Evolutionary conservation across 2,113 vertebrate genomes (phyloP).

Genomic region (Pan paniscus): DNA sequence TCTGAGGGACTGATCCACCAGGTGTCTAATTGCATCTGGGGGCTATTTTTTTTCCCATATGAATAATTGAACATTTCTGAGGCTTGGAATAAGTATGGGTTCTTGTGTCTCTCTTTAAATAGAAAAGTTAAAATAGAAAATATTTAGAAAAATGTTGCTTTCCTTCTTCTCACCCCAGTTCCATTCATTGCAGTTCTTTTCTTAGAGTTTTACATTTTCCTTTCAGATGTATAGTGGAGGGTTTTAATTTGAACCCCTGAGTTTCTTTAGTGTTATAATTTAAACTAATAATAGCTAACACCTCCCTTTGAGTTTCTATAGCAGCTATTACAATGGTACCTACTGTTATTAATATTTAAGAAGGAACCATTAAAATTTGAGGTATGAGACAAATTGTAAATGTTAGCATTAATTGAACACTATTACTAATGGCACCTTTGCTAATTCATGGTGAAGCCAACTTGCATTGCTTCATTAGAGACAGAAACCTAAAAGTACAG

Average conservation of each 20-base stretch:
- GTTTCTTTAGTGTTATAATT: constrained; percentile 40
- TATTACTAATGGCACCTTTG: constrained; percentile 36
- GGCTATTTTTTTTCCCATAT: not conserved
- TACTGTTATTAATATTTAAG: constrained; percentile 54
- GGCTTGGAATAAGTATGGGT: not conserved
- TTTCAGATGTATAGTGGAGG: not conserved
- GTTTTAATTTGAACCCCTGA: not conserved
- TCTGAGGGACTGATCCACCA: not conserved
- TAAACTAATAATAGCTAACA: constrained; percentile 12
- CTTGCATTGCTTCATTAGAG: not conserved
- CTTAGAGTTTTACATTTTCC: not conserved
- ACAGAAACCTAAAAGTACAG: not conserved
- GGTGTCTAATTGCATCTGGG: not conserved
- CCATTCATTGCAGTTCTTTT: not conserved
- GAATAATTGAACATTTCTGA: constrained; percentile 11
- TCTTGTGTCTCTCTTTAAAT: not conserved
- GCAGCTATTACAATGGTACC: not conserved
- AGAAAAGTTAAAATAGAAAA: constrained; percentile 2
- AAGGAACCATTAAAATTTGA: constrained; percentile 3
- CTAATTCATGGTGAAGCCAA: not conserved
- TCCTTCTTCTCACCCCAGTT: not conserved
- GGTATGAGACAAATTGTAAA: constrained; percentile 43
- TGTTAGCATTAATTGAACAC: constrained; percentile 32
- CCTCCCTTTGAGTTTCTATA: not conserved
- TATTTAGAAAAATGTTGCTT: not conserved